Percentiles rank a stretch among this genome's conserved stretches.
These are phyloP conservation scores for Sebastes trivittatus DNA, from an alignment of 2,797 vertebrate species.

Conservation along the genomic window DNA sequence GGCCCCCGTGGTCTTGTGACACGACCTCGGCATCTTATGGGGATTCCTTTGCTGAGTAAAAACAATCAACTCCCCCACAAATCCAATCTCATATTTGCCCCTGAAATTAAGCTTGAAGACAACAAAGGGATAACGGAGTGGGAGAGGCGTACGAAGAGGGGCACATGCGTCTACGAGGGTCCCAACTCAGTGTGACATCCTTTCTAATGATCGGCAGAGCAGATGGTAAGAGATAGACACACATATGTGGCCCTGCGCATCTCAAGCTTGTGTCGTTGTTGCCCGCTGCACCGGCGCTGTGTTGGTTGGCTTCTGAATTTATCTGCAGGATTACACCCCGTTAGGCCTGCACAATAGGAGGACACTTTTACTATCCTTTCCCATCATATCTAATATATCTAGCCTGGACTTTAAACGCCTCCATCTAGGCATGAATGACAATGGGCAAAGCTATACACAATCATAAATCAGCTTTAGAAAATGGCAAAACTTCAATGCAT, in stretches of 20 bases:
- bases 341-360: background rate
- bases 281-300: constrained; percentile 40
- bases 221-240: constrained; percentile 67
- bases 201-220: constrained; percentile 67
- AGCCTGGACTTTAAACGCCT: background rate
- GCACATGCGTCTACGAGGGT: constrained; percentile 34
- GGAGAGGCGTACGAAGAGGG: constrained; percentile 34
- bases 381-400: background rate
- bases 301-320: constrained; percentile 32
- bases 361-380: background rate
- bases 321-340: constrained; percentile 19
- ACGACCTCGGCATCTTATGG: constrained; percentile 44
- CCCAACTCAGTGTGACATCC: constrained; percentile 64
- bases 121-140: constrained; percentile 54
- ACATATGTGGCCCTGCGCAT: constrained; percentile 36
- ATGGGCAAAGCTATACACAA: background rate
- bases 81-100: constrained; percentile 53
- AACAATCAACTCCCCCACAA: constrained; percentile 48
- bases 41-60: constrained; percentile 55
- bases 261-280: constrained; percentile 24
- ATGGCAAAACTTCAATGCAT: background rate
- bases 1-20: constrained; percentile 25
- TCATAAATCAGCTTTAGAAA: background rate
- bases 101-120: constrained; percentile 40
- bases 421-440: background rate